phyloP scores from a whole-genome alignment of 2,888 invertebrate species.

The Parnassius orleans region DNA sequence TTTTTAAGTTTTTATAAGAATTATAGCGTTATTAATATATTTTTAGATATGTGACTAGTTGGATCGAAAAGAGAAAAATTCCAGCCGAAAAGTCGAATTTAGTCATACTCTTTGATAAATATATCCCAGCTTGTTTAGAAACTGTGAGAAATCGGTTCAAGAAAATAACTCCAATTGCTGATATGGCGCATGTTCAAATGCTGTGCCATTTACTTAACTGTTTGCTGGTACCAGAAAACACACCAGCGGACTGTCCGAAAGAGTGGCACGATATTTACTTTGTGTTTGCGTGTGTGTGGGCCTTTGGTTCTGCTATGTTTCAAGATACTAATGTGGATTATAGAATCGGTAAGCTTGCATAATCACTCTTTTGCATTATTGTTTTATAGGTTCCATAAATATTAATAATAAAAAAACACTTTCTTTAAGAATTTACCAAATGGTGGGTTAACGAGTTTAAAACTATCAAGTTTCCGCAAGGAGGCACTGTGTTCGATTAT shows the following conservation, averaged over 20 bases:
- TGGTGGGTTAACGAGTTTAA: conserved; percentile 99
- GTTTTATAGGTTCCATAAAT: conserved; percentile 54
- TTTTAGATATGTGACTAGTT: conserved; percentile 92
- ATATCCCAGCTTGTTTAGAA: conserved; percentile 95
- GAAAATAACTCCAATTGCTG: conserved; percentile 96
- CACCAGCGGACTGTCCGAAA: conserved; percentile 93
- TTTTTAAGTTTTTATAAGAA: background rate
- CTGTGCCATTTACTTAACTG: conserved; percentile 94
- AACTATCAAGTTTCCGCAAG: conserved; percentile 93
- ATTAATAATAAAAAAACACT: conserved; percentile 88
- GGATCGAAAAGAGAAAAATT: conserved; percentile 92
- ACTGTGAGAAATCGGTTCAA: conserved; percentile 93
- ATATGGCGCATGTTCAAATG: conserved; percentile 97
- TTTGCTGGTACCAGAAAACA: conserved; percentile 90
- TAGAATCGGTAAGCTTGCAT: conserved; percentile 75
- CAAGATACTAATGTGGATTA: conserved; percentile 93
- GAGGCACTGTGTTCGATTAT: conserved; percentile 97
- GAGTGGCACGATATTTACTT: conserved; percentile 98
- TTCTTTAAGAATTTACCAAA: conserved; percentile 91
- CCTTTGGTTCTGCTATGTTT: conserved; percentile 98
- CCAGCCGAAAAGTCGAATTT: conserved; percentile 92
- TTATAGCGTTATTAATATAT: conserved; percentile 9
- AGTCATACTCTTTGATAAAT: conserved; percentile 97
- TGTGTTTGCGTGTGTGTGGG: conserved; percentile 98
- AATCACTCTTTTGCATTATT: conserved; percentile 5